Conservation (phyloP, 2,888 invertebrate genomes). For the Callyntrura sp. region DNA sequence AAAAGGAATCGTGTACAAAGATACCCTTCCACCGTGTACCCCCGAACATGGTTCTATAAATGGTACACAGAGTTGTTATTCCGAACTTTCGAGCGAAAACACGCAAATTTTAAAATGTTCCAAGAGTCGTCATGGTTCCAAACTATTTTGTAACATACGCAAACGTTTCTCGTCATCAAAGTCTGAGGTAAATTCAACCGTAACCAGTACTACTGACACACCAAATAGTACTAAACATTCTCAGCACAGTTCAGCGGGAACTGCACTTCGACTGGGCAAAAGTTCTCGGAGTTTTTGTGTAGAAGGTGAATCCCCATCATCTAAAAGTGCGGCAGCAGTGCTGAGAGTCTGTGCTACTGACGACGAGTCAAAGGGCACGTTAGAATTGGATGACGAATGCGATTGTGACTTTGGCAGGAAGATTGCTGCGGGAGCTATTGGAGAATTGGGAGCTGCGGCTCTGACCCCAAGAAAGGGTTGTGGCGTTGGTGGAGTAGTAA, state of each 20-base stretch:
- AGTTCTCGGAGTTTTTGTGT: constrained; percentile 46
- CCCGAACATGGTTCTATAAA: constrained; percentile 72
- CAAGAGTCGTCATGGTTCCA: constrained; percentile 79
- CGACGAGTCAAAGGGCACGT: constrained; percentile 36
- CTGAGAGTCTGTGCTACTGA: constrained; percentile 14
- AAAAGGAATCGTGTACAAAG: constrained; percentile 78
- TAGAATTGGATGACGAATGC: constrained; percentile 63
- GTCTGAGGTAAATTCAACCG: constrained; percentile 54
- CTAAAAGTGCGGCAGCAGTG: constrained; percentile 40
- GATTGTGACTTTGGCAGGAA: constrained; percentile 46
- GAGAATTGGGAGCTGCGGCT: constrained; percentile 49
- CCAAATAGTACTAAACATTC: constrained; percentile 10
- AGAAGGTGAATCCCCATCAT: not conserved
- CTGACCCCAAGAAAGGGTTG: constrained; percentile 47
- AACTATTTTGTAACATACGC: constrained; percentile 80
- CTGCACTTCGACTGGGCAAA: constrained; percentile 51
- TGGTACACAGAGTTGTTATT: constrained; percentile 76
- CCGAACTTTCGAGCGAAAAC: constrained; percentile 75
- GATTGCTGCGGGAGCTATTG: constrained; percentile 15
- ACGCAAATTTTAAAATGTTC: constrained; percentile 70
- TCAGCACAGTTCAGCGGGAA: not conserved
- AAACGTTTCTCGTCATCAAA: constrained; percentile 79
- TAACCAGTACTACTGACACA: constrained; percentile 44
- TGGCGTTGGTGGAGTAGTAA: constrained; percentile 31
- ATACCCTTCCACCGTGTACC: constrained; percentile 17